Percentiles rank a stretch among this genome's conserved stretches.
phyloP scores from a whole-genome alignment of 2,888 invertebrate genomes.

The Parascotia fuliginaria region DNA sequence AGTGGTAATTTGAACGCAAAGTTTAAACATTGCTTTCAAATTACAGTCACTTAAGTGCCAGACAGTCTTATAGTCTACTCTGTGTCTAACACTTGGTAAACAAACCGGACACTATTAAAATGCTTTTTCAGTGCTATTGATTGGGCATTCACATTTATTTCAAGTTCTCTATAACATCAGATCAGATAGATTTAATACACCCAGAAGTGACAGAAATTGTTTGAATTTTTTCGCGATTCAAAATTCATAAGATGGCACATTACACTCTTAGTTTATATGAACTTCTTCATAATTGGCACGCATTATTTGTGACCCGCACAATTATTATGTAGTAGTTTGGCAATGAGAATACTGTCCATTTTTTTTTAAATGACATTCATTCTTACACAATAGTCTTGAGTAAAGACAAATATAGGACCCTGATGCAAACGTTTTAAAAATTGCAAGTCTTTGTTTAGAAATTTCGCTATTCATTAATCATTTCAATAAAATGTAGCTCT shows the following conservation, averaged over 20 bases:
- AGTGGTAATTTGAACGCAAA: no score
- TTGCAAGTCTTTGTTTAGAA: no score
- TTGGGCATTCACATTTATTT: constrained; percentile 16
- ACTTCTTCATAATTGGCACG: constrained; percentile 60
- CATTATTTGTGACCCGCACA: constrained; percentile 67
- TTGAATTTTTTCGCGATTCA: constrained; percentile 20
- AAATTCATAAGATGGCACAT: constrained; percentile 59
- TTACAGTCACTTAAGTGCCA: background rate
- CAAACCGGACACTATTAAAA: background rate
- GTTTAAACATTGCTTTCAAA: no score
- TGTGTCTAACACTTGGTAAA: background rate
- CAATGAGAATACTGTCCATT: constrained; percentile 13
- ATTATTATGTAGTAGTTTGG: constrained; percentile 23
- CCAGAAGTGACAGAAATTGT: constrained; percentile 3
- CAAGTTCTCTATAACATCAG: constrained; percentile 9
- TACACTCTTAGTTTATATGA: constrained; percentile 32
- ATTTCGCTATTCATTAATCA: no score
- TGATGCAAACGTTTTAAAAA: constrained; percentile 2
- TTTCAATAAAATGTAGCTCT: no score
- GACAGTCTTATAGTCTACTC: background rate
- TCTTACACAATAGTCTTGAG: constrained; percentile 3
- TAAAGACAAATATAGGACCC: constrained; percentile 10
- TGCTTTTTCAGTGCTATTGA: background rate
- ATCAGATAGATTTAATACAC: constrained; percentile 13
- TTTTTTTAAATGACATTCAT: constrained; percentile 14